Evolutionary conservation across 2,888 invertebrate species (phyloP), one percentile per base, ranked within the genome.

Genomic region (Pegoplata infirma): DNA sequence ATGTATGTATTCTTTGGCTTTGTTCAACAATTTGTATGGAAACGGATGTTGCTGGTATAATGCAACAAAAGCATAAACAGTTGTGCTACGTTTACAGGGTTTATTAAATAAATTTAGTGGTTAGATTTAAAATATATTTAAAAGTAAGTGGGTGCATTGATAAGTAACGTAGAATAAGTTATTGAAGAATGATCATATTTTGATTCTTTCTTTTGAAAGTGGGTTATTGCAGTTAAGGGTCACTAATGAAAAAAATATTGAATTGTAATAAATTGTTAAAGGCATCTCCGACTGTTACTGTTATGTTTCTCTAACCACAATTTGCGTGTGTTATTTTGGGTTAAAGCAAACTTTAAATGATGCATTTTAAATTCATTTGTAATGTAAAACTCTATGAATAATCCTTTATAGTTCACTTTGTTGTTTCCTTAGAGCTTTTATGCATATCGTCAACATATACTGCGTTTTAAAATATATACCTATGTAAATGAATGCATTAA

Each of bases 1-100:
- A 25, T 21, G 12, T 53, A 14, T 53, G 12, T 53, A 14, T 53
- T 53, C n/a, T 19, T 51, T 53, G n/a, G 14, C 25, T 49, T 49
- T 23, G 49, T 49, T 49, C n/a, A 23, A 19, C 10, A 7, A 53
- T 53, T 63, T 63, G 23, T 19, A 63, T 17, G 32, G 16, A 46
- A 46, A 5, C 25, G 63, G 63, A 63, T 47, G 63, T 63, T 28
- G 25, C 12, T 47, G n/a, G 12, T 40, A 40, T 10, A 32, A 40
- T 40, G 36, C 36, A 40, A 40, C 36, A 40, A 40, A 40, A 40
- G n/a, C n/a, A 40, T n/a, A 12, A 40, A 40, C 36, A n/a, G 4
- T n/a, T 0, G 8, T n/a, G n/a, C n/a, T n/a, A n/a, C 36, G n/a
- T 2, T 10, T n/a, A 40, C 36, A n/a, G 36, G 36, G 12, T 40